Evolutionary conservation across 1,140 invertebrate genomes (phyloP), one percentile per base, ranked within the genome.

Genomic region (Magallana ariakensis): DNA sequence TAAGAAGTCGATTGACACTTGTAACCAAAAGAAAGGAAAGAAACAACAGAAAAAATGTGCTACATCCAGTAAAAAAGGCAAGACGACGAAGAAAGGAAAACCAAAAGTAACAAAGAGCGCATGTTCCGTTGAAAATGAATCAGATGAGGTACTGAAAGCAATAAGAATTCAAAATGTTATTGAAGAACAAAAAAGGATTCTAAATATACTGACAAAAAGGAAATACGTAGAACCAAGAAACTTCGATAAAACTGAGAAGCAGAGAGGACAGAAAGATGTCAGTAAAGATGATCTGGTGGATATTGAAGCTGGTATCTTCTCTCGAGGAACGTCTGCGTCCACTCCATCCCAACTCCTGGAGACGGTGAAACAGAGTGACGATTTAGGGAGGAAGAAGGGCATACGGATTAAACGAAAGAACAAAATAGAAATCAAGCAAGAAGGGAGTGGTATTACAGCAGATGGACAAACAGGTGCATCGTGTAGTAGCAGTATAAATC

Each of bases 371-470:
- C 66, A 75, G 26, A 75, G 22, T 8, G 66, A 75, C 22, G 66
- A 75, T 33, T 33, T 13, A 2, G 66, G 66, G 22, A 26, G 66
- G 22, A 75, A 75, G 66, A 75, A 75, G 66, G 66, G 22, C 6
- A 75, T 75, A 75, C 66, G 66, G 66, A 75, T 75, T 26, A 75
- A 75, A 75, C 26, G 66, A 75, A 75, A 75, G 66, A 75, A 75
- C 26, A 75, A 75, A 3, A 75, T 75, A 75, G 66, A 75, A 75
- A 13, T 75, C 22, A 75, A 33, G 33, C 66, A 75, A 22, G 66
- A 75, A 75, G 22, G 10, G 33, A 26, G 13, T 11, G 66, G 22
- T 26, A 11, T 22, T 11, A 19, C 22, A 26, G 7, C 9, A 10
- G 22, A 26, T 26, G 22, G 22, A 66, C 22, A 75, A 22, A 13